phyloP scores from a whole-genome alignment of 37 sponge, comb jelly and placozoan species.

The Haliclona indistincta region DNA sequence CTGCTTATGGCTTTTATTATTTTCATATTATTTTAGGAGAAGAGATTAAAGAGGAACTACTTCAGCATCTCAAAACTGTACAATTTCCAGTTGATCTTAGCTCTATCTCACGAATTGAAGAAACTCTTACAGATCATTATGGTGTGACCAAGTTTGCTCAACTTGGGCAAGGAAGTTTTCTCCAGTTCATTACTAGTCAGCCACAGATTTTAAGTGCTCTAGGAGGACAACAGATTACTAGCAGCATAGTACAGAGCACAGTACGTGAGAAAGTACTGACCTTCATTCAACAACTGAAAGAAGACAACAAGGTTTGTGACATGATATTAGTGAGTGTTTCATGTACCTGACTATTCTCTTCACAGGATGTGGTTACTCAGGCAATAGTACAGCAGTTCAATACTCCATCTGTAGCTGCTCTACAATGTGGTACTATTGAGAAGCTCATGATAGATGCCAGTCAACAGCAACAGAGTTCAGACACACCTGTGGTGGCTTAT shows the following conservation, averaged over 20 bases:
- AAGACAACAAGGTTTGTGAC: not conserved
- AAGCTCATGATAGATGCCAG: slow-evolving; percentile 31
- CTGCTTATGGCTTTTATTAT: too few relatives aligned
- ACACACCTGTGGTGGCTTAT: not conserved
- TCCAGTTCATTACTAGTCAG: slow-evolving; percentile 34
- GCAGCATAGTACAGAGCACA: too few relatives aligned
- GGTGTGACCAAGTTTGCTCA: slow-evolving; percentile 17
- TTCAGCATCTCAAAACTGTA: slow-evolving; percentile 4
- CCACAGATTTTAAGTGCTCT: not conserved
- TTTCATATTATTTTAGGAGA: slow-evolving; percentile 15
- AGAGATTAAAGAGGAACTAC: slow-evolving; percentile 21
- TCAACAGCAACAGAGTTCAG: not conserved
- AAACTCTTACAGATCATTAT: slow-evolving; percentile 7
- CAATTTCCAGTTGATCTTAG: slow-evolving; percentile 34
- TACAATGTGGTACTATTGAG: slow-evolving; percentile 51
- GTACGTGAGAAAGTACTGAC: not conserved
- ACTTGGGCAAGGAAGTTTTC: slow-evolving; percentile 50
- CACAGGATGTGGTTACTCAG: slow-evolving; percentile 24
- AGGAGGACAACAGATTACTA: slow-evolving; percentile 23
- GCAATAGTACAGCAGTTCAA: slow-evolving; percentile 35
- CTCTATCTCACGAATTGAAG: slow-evolving; percentile 33
- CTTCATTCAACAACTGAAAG: slow-evolving; percentile 4
- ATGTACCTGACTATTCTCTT: not conserved
- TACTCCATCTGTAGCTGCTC: slow-evolving; percentile 28
- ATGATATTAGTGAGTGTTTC: not conserved